A percentile compares a stretch with the other conserved stretches of the same genome.
phyloP scores from a whole-genome alignment of 2,797 vertebrate species.

The Champsocephalus gunnari region DNA sequence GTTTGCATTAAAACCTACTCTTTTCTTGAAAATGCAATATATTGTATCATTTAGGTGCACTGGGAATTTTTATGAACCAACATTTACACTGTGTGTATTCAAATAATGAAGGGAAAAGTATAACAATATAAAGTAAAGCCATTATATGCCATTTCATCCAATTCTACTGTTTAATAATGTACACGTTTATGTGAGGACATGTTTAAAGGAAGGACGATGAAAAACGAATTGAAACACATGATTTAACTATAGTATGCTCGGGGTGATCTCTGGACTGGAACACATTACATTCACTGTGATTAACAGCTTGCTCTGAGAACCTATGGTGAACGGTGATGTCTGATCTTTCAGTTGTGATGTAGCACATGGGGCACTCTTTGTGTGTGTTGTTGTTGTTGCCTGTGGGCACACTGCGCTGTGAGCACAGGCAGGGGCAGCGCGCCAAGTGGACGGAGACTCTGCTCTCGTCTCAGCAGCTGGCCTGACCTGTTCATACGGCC shows the following conservation, averaged over 20 bases:
- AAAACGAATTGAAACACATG: constrained; percentile 60
- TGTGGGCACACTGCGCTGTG: constrained; percentile 73
- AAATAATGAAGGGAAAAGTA: constrained; percentile 22
- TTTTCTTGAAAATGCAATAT: constrained; percentile 25
- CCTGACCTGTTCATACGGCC: constrained; percentile 71
- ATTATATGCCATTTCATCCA: constrained; percentile 41
- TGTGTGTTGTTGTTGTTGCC: constrained; percentile 79
- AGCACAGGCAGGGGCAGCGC: constrained; percentile 62
- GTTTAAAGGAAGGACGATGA: constrained; percentile 22
- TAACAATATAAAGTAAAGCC: constrained; percentile 29
- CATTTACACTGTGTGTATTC: constrained; percentile 8
- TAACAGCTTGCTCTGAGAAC: constrained; percentile 75
- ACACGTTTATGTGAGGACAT: constrained; percentile 49
- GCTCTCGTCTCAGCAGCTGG: constrained; percentile 70
- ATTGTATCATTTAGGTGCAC: constrained; percentile 3
- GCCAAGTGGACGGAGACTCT: constrained; percentile 79
- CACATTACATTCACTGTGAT: constrained; percentile 79
- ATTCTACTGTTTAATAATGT: constrained; percentile 37
- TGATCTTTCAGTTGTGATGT: constrained; percentile 84
- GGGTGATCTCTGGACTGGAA: constrained; percentile 75
- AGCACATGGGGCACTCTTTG: constrained; percentile 81
- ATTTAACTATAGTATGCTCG: constrained; percentile 66
- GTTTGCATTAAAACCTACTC: constrained; percentile 32
- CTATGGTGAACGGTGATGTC: constrained; percentile 78
- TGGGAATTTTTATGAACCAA: constrained; percentile 27